Conservation (phyloP, 2,888 invertebrate genomes). For the Brenthis daphne region DNA sequence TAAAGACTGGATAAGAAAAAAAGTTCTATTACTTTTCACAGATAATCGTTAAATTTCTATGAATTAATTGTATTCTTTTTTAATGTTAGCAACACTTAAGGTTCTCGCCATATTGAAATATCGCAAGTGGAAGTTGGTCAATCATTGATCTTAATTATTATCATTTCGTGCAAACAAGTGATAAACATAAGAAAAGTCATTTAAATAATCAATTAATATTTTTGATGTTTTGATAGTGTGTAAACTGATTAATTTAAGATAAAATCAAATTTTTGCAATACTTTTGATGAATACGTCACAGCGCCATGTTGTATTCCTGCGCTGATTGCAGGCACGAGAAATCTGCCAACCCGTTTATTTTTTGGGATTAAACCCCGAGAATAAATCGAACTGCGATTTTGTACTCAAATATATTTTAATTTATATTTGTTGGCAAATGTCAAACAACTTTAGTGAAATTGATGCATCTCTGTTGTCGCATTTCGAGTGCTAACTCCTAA, state of each 20-base stretch:
- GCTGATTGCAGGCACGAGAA: constrained; percentile 83
- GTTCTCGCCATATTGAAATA: constrained; percentile 78
- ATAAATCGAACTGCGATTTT: constrained; percentile 80
- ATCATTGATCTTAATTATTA: constrained; percentile 73
- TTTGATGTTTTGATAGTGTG: constrained; percentile 28
- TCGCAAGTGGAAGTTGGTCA: constrained; percentile 76
- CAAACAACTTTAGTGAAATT: constrained; percentile 74
- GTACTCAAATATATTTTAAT: constrained; percentile 79
- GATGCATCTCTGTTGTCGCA: constrained; percentile 77
- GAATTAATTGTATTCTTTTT: neutral
- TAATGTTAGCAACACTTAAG: constrained; percentile 59
- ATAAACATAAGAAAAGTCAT: constrained; percentile 55
- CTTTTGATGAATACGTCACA: constrained; percentile 79
- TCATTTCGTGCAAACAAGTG: constrained; percentile 60
- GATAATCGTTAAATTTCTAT: neutral
- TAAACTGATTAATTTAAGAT: constrained; percentile 48
- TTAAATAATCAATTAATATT: constrained; percentile 51
- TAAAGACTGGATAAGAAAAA: neutral
- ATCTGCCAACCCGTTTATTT: constrained; percentile 82
- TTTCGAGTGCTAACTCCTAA: constrained; percentile 78
- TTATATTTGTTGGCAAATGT: constrained; percentile 81
- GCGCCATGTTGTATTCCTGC: constrained; percentile 83
- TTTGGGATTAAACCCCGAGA: constrained; percentile 79
- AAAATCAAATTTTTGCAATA: constrained; percentile 72
- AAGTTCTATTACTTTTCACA: neutral